phyloP scores from a whole-genome alignment of 2,888 invertebrate species.

The Microctonus hyperodae region DNA sequence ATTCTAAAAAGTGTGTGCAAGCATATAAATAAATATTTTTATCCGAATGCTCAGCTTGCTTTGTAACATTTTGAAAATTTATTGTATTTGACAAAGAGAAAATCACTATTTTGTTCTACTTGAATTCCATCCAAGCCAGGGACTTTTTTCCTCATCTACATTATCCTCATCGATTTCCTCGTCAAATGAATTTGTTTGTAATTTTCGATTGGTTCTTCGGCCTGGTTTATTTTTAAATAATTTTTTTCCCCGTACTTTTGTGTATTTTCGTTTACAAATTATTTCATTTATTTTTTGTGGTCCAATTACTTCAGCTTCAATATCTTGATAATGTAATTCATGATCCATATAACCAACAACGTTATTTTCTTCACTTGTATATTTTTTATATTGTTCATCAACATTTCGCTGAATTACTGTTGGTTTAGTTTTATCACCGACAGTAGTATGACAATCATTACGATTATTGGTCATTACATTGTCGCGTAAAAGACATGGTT shows the following conservation, averaged over 20 bases:
- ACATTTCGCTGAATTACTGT: conserved; percentile 44
- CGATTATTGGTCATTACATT: neutral
- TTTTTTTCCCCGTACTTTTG: conserved; percentile 1
- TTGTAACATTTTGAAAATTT: conserved; percentile 19
- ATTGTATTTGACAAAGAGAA: neutral
- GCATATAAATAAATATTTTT: conserved; percentile 44
- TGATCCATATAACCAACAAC: conserved; percentile 59
- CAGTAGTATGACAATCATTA: conserved; percentile 14
- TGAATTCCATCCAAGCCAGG: conserved; percentile 59
- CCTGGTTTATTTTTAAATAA: conserved; percentile 4
- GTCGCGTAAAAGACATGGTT: conserved; percentile 23
- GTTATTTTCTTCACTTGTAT: conserved; percentile 55
- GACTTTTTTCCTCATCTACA: conserved; percentile 47
- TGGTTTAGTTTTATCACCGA: conserved; percentile 9
- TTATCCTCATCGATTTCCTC: conserved; percentile 29
- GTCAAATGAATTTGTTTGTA: conserved; percentile 15
- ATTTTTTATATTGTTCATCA: conserved; percentile 56
- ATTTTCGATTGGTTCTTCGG: neutral
- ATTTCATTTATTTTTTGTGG: conserved; percentile 17
- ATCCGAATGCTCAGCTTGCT: conserved; percentile 41
- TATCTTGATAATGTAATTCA: conserved; percentile 56
- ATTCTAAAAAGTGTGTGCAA: conserved; percentile 37
- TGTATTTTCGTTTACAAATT: conserved; percentile 11
- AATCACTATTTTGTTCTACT: conserved; percentile 41
- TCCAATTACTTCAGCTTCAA: conserved; percentile 52